Conservation (phyloP, 2,113 vertebrate species). For the Neolamprologus variostigma region DNA sequence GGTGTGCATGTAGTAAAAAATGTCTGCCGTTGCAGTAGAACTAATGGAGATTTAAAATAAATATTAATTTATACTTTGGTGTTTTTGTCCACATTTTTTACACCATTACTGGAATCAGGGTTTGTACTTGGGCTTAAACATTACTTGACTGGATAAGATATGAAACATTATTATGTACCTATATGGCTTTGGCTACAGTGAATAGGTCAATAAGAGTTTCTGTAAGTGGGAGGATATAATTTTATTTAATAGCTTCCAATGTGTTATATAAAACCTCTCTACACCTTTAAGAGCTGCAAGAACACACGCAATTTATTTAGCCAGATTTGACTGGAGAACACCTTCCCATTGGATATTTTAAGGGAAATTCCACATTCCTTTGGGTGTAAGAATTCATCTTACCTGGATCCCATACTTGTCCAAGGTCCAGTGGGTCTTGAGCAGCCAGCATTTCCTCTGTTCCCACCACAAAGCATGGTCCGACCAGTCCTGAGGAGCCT, state of each 20-base stretch:
- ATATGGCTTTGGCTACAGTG: not conserved
- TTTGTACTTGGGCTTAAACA: not conserved
- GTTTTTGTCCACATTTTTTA: rapidly evolving
- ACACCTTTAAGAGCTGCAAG: not conserved
- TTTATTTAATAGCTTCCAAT: not conserved
- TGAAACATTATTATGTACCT: not conserved
- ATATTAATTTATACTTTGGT: not conserved
- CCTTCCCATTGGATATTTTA: not conserved
- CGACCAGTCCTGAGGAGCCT: conserved; percentile 87
- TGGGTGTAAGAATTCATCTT: not conserved
- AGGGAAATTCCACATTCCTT: not conserved
- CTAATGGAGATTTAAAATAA: not conserved
- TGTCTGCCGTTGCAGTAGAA: not conserved
- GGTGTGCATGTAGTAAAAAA: not conserved
- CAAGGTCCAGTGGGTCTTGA: conserved; percentile 95
- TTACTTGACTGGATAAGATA: not conserved
- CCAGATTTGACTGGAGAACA: not conserved
- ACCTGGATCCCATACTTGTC: conserved; percentile 88
- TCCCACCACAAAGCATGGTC: conserved; percentile 98
- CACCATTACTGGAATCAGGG: not conserved
- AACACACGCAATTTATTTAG: not conserved
- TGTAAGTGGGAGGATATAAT: not conserved
- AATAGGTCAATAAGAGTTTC: not conserved
- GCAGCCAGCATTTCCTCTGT: conserved; percentile 88
- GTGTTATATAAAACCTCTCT: not conserved